Evolutionary conservation across 2,888 invertebrate species (phyloP).

Genomic region (Yponomeuta malinellus): DNA sequence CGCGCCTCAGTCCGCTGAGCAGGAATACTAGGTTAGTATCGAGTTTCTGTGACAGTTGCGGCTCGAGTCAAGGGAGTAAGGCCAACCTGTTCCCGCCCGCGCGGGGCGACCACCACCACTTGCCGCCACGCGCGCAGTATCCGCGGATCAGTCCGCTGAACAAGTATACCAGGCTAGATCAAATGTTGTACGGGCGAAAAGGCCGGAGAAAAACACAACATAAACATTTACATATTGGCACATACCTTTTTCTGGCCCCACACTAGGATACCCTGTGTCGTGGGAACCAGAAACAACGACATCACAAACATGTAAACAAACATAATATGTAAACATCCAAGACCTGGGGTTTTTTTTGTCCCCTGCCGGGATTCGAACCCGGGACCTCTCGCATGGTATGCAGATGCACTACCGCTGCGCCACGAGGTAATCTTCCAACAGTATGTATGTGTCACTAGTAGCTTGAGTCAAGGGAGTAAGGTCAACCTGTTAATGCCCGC

Average conservation of each 20-base stretch:
- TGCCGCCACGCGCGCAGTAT: slow-evolving; percentile 74
- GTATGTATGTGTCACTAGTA: neutral
- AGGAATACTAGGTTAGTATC: slow-evolving; percentile 76
- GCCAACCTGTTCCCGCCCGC: slow-evolving; percentile 91
- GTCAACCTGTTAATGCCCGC: slow-evolving; percentile 91
- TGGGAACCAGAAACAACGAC: no score
- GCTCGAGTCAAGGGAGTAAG: slow-evolving; percentile 77
- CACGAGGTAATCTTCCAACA: neutral
- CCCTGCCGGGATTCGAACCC: no score
- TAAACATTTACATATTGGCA: no score
- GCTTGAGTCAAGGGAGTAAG: slow-evolving; percentile 75
- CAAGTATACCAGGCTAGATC: slow-evolving; percentile 76
- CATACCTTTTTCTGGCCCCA: no score
- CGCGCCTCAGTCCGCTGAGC: slow-evolving; percentile 87
- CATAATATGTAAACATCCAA: no score
- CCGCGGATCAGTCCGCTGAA: slow-evolving; percentile 88
- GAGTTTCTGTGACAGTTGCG: neutral
- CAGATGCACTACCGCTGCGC: no score
- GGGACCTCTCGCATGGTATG: no score
- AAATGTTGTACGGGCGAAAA: neutral
- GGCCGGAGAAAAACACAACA: no score
- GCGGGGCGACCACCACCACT: slow-evolving; percentile 47
- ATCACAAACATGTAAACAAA: no score
- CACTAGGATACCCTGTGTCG: no score
- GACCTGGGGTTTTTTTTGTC: no score